These are phyloP conservation scores for Pontoporia blainvillei DNA, from an alignment of 2,113 vertebrate species.

Conservation along the genomic window DNA sequence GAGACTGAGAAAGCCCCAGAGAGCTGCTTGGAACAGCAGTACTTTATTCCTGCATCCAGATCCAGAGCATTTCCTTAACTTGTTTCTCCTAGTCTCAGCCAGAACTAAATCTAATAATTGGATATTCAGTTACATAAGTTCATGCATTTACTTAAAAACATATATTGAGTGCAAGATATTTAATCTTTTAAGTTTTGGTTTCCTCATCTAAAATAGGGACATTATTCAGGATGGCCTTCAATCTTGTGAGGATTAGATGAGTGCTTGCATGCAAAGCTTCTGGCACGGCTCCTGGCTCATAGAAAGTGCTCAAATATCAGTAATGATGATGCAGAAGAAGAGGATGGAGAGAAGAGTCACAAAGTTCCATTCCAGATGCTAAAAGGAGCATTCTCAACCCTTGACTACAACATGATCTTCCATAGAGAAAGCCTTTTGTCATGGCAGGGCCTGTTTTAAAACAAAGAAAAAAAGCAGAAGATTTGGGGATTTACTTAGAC, in stretches of 20 bases:
- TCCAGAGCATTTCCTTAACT: not conserved
- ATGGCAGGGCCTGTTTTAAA: not conserved
- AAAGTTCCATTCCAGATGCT: not conserved
- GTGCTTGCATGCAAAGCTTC: not conserved
- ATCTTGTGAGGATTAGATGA: not conserved
- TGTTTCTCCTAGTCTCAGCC: not conserved
- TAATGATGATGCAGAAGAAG: not conserved
- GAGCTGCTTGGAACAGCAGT: not conserved
- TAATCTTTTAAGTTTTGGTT: not conserved
- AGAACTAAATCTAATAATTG: not conserved
- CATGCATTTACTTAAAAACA: slow-evolving; percentile 11
- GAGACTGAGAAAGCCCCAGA: not conserved
- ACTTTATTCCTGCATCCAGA: not conserved
- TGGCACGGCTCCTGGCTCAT: not conserved
- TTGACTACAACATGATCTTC: not conserved
- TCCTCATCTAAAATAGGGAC: not conserved
- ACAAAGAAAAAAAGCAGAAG: not conserved
- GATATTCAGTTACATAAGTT: not conserved
- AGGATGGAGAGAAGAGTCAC: not conserved
- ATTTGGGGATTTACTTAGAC: not conserved
- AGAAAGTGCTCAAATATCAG: not conserved
- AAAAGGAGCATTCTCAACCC: not conserved
- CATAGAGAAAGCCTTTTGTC: not conserved
- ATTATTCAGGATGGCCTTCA: not conserved
- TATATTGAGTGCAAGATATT: not conserved